Evolutionary conservation across 2,888 invertebrate genomes (phyloP).

Genomic region (Hylaea fasciaria): DNA sequence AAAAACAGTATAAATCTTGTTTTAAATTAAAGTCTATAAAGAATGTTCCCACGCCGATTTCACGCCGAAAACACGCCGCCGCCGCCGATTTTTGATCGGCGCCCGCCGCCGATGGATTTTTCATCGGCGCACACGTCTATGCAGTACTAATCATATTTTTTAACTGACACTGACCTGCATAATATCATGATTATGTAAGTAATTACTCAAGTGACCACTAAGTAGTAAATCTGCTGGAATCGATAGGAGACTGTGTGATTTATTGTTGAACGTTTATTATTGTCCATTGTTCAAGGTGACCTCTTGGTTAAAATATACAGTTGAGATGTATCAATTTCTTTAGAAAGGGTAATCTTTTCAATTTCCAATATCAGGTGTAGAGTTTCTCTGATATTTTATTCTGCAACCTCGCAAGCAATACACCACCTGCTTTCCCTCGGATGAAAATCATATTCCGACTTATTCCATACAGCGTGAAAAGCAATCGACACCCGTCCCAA

Average conservation of each 20-base stretch:
- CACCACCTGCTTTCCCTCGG: conserved; percentile 64
- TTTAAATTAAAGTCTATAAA: too few relatives aligned
- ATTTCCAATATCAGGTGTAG: conserved; percentile 26
- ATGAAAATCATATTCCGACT: conserved; percentile 72
- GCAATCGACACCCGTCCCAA: conserved; percentile 56
- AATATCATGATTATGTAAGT: too few relatives aligned
- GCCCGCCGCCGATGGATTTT: too few relatives aligned
- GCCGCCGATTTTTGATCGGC: too few relatives aligned
- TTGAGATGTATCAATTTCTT: conserved; percentile 6
- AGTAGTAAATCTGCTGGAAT: background rate
- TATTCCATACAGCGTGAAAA: conserved; percentile 65
- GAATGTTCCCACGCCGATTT: too few relatives aligned
- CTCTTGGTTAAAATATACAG: background rate
- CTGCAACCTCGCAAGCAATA: conserved; percentile 51
- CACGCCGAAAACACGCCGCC: too few relatives aligned
- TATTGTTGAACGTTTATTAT: background rate
- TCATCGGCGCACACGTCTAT: too few relatives aligned
- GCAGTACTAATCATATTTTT: too few relatives aligned
- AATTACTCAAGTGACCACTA: background rate
- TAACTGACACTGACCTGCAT: too few relatives aligned
- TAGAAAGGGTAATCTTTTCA: conserved; percentile 26
- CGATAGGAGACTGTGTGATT: background rate
- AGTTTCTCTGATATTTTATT: conserved; percentile 38
- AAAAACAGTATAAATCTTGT: too few relatives aligned
- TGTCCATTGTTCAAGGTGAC: background rate